Evolutionary conservation across 2,113 vertebrate species (phyloP).

Genomic region (Nesogale talazaci): DNA sequence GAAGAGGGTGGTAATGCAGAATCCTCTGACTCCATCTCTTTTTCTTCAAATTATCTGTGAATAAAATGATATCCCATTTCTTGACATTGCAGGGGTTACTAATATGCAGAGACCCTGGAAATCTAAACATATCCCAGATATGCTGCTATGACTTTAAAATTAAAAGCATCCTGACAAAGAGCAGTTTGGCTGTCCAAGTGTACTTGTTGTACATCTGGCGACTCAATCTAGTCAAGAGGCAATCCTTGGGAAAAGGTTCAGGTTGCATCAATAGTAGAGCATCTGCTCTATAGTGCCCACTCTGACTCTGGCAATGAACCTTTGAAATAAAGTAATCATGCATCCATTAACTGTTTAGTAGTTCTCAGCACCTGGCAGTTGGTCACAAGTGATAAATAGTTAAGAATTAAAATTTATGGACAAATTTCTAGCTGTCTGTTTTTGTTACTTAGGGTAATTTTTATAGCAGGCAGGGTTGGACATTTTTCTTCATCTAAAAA

Average conservation of each 20-base stretch:
- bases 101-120: neutral
- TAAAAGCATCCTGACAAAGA: neutral
- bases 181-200: constrained; percentile 48
- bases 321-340: constrained; percentile 66
- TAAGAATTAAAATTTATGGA: constrained; percentile 51
- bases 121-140: neutral
- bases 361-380: constrained; percentile 44
- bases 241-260: constrained; percentile 48
- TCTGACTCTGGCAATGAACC: constrained; percentile 43
- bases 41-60: constrained; percentile 36
- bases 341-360: constrained; percentile 70
- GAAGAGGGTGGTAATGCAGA: constrained; percentile 66
- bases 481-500: constrained; percentile 25
- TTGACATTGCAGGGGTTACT: constrained; percentile 48
- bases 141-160: constrained; percentile 51
- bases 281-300: constrained; percentile 42
- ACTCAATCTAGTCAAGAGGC: constrained; percentile 55
- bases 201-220: constrained; percentile 58
- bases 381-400: constrained; percentile 56
- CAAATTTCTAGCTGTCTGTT: constrained; percentile 7
- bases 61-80: constrained; percentile 48
- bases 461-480: constrained; percentile 7
- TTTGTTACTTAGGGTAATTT: neutral
- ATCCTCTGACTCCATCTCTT: constrained; percentile 46
- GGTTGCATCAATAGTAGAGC: constrained; percentile 28